These are phyloP conservation scores for Arrhopalites spinosus DNA, from an alignment of 2,888 invertebrate genomes.

Conservation along the genomic window DNA sequence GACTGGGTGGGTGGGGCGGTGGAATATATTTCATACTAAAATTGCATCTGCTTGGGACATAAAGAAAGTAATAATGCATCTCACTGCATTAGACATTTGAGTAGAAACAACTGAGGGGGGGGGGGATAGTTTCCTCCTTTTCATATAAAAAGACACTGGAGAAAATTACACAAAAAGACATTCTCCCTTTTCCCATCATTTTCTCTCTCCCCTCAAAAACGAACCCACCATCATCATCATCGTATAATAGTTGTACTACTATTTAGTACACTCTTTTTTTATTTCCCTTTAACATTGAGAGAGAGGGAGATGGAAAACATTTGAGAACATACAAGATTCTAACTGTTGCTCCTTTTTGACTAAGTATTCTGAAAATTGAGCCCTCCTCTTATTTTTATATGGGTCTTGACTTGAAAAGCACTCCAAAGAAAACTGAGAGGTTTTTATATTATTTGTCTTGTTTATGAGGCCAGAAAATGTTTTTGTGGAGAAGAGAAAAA, in stretches of 20 bases:
- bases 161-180: no score
- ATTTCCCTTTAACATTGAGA: background rate
- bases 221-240: no score
- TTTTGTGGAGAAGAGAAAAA: background rate
- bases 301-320: background rate
- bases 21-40: conserved; percentile 30
- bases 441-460: background rate
- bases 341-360: no score
- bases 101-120: background rate
- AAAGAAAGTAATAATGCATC: conserved; percentile 31
- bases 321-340: background rate
- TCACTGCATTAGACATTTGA: conserved; percentile 17
- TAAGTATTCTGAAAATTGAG: no score
- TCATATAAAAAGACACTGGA: no score
- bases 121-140: background rate
- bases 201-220: background rate
- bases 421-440: no score
- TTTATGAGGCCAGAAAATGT: background rate
- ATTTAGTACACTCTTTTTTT: no score
- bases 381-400: no score
- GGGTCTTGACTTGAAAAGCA: no score
- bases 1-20: background rate
- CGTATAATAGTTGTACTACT: no score
- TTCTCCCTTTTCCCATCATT: background rate
- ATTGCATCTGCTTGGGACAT: conserved; percentile 32